Percentiles rank a stretch among this genome's conserved stretches.
phyloP scores from a whole-genome alignment of 2,113 vertebrate genomes.

The Pteropus alecto region DNA sequence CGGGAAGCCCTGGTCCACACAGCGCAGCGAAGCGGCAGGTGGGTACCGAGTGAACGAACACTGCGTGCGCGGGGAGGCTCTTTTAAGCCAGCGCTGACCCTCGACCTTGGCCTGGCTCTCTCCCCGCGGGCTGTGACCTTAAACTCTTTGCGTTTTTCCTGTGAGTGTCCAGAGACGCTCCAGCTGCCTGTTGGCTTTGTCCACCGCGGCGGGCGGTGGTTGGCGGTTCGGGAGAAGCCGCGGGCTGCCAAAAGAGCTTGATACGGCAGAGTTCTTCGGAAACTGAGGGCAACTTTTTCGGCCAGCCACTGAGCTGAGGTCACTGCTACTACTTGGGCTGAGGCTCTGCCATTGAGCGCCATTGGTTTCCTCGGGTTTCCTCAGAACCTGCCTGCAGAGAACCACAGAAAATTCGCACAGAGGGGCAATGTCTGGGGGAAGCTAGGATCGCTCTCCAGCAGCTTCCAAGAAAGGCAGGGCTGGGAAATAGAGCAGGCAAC shows the following conservation, averaged over 20 bases:
- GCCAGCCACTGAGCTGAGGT: neutral
- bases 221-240: neutral
- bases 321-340: neutral
- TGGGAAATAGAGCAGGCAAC: neutral
- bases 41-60: neutral
- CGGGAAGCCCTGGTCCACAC: accelerated
- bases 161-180: neutral
- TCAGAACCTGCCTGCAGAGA: neutral
- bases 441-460: neutral
- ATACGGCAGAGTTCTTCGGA: conserved; percentile 43
- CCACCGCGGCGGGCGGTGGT: neutral
- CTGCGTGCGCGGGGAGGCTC: accelerated
- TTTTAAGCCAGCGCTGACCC: neutral
- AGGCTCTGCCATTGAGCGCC: neutral
- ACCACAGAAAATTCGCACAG: neutral
- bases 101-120: neutral
- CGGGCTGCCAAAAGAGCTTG: neutral
- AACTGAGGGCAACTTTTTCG: neutral
- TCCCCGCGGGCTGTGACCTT: neutral
- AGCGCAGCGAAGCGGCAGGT: neutral
- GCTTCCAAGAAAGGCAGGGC: neutral
- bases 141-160: neutral
- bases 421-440: neutral
- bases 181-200: conserved; percentile 51
- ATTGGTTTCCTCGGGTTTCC: neutral